Percentiles rank a stretch among this genome's conserved stretches.
Conservation (phyloP, 2,797 vertebrate genomes). For the Clarias fuscus region DNA sequence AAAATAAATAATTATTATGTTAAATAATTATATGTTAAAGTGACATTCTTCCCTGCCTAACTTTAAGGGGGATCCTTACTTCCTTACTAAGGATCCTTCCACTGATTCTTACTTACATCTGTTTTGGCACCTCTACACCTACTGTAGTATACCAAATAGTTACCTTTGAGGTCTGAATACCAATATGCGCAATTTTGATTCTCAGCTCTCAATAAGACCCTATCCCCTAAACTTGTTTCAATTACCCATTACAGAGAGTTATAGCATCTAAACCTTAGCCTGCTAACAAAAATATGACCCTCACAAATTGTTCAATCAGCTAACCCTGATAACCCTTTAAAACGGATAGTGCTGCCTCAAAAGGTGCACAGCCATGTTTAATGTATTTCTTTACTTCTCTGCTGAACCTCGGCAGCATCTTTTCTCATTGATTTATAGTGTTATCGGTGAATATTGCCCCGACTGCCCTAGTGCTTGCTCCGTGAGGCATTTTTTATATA, state of each 20-base stretch:
- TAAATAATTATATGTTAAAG: too few relatives aligned
- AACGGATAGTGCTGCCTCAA: constrained; percentile 46
- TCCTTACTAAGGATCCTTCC: too few relatives aligned
- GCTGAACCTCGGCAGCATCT: constrained; percentile 36
- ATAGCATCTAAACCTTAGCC: constrained; percentile 28
- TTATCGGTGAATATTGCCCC: constrained; percentile 52
- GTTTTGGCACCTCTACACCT: too few relatives aligned
- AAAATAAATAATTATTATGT: too few relatives aligned
- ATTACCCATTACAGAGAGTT: constrained; percentile 34
- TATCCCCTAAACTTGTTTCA: neutral
- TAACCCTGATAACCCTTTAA: constrained; percentile 54
- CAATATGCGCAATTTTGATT: neutral
- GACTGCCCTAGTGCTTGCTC: constrained; percentile 44
- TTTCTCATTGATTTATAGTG: constrained; percentile 56
- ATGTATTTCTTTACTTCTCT: constrained; percentile 42
- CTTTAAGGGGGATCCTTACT: too few relatives aligned
- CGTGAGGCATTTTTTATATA: constrained; percentile 49
- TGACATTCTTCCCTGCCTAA: too few relatives aligned
- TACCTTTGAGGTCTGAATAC: neutral
- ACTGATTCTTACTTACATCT: too few relatives aligned
- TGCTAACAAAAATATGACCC: constrained; percentile 19
- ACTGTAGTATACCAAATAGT: neutral
- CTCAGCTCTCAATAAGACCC: neutral
- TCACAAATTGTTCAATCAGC: constrained; percentile 16
- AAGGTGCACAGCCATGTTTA: constrained; percentile 22